These are phyloP conservation scores for Hesperia comma DNA, from an alignment of 2,888 invertebrate species.

Conservation along the genomic window DNA sequence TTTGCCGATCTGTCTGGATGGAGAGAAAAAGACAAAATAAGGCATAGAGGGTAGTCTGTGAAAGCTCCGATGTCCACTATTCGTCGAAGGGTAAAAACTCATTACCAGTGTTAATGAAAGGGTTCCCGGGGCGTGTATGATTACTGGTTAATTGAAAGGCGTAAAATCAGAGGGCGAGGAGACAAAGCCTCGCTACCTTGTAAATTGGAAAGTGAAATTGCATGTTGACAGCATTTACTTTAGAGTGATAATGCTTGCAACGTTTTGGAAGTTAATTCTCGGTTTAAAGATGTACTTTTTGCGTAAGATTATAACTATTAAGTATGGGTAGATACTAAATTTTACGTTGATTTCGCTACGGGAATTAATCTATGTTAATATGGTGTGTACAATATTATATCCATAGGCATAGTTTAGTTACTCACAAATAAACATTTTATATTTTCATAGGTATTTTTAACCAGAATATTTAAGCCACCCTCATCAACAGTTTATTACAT, in stretches of 20 bases:
- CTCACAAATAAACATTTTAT: too few relatives aligned
- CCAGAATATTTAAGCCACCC: too few relatives aligned
- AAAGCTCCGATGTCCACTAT: conserved; percentile 78
- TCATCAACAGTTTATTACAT: too few relatives aligned
- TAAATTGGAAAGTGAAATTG: conserved; percentile 58
- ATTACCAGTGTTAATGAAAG: conserved; percentile 81
- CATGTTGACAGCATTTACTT: conserved; percentile 38
- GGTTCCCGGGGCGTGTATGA: conserved; percentile 79
- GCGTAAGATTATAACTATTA: conserved; percentile 1
- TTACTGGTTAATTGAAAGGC: conserved; percentile 82
- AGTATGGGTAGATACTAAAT: too few relatives aligned
- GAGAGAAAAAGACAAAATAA: conserved; percentile 69
- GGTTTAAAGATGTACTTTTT: background rate
- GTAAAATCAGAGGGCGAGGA: conserved; percentile 73
- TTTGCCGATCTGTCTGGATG: conserved; percentile 62
- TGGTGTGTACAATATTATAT: too few relatives aligned
- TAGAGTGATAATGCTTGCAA: conserved; percentile 24
- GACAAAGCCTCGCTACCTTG: conserved; percentile 62
- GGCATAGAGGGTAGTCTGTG: conserved; percentile 58
- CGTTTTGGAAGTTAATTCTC: conserved; percentile 11
- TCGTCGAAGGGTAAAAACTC: conserved; percentile 80
- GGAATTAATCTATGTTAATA: too few relatives aligned
- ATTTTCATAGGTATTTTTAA: too few relatives aligned
- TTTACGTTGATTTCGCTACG: too few relatives aligned
- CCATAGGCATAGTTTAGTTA: too few relatives aligned